Percentiles rank a stretch among this genome's conserved stretches.
phyloP scores from a whole-genome alignment of 1,140 invertebrate genomes.

The Leptinotarsa defecta region DNA sequence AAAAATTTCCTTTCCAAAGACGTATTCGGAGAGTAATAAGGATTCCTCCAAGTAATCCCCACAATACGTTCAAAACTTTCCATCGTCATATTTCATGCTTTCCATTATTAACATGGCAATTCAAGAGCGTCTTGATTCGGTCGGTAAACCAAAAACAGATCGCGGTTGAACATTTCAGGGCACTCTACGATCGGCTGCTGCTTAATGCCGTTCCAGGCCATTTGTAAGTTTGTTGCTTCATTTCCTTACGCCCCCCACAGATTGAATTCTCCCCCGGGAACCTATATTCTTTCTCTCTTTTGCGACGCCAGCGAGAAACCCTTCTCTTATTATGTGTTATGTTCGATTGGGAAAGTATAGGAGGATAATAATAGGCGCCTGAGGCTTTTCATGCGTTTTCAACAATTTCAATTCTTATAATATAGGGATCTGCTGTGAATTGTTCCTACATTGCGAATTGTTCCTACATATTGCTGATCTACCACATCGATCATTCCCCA shows the following conservation, averaged over 20 bases:
- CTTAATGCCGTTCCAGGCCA: conserved; percentile 50
- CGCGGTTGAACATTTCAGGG: conserved; percentile 44
- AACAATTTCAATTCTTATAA: no score
- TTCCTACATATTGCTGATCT: no score
- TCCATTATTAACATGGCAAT: conserved; percentile 31
- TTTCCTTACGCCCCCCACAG: conserved; percentile 39
- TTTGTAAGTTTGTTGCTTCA: conserved; percentile 52
- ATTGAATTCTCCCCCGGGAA: conserved; percentile 28
- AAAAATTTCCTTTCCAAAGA: neutral
- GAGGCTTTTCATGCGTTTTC: neutral
- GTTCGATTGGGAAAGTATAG: conserved; percentile 2
- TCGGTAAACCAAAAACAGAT: conserved; percentile 51
- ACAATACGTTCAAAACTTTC: conserved; percentile 8
- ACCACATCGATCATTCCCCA: no score
- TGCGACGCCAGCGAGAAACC: conserved; percentile 1
- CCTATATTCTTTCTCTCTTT: conserved; percentile 3
- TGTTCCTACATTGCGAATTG: no score
- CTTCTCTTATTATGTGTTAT: conserved; percentile 6
- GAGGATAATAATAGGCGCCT: neutral
- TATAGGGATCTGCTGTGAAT: no score
- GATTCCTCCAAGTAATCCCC: neutral
- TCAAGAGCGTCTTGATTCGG: conserved; percentile 42
- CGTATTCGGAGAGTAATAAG: neutral
- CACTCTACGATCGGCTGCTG: conserved; percentile 46
- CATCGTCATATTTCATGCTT: conserved; percentile 13